Conservation (phyloP, 2,113 vertebrate genomes). For the Gnathonemus echidnorhynchus region DNA sequence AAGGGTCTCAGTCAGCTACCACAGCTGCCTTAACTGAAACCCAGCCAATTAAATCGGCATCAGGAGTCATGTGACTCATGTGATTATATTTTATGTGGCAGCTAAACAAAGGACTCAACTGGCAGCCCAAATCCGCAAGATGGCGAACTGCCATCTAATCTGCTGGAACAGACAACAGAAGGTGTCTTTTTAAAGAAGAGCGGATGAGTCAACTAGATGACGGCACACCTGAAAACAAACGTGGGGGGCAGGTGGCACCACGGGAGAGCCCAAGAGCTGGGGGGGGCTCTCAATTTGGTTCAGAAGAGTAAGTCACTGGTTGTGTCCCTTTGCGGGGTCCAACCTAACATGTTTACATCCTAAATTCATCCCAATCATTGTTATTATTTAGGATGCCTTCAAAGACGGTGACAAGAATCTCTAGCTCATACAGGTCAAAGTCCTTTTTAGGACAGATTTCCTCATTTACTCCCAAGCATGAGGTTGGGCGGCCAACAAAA, state of each 20-base stretch:
- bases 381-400: neutral
- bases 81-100: neutral
- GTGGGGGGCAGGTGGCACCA: neutral
- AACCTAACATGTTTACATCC: neutral
- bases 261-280: no score
- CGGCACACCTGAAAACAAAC: neutral
- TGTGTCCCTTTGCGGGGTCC: neutral
- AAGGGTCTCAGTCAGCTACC: neutral
- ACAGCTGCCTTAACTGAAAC: neutral
- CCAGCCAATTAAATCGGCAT: neutral
- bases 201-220: neutral
- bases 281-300: neutral
- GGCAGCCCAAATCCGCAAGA: neutral
- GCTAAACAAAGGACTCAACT: neutral
- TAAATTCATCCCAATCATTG: neutral
- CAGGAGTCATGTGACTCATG: neutral
- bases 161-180: neutral
- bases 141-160: neutral
- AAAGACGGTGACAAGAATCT: neutral
- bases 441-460: neutral
- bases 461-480: neutral
- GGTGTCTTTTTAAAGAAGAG: neutral
- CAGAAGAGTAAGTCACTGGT: neutral
- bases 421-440: neutral
- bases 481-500: neutral